phyloP scores from a whole-genome alignment of 2,797 vertebrate genomes.

The Coranthus polyacanthus region DNA sequence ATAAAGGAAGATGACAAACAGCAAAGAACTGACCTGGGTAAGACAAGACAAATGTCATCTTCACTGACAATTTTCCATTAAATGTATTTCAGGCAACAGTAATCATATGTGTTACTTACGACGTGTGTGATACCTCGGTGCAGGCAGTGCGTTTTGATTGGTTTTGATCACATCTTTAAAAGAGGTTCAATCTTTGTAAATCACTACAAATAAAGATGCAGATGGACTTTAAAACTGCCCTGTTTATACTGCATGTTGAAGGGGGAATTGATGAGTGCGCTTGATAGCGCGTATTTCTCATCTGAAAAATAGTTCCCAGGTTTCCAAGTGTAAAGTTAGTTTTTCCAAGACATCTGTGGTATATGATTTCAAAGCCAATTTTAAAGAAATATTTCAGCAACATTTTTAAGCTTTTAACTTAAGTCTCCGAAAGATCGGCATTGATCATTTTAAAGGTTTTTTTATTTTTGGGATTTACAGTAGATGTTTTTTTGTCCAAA shows the following conservation, averaged over 20 bases:
- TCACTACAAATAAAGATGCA: constrained; percentile 10
- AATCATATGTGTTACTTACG: constrained; percentile 1
- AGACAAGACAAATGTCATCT: constrained; percentile 5
- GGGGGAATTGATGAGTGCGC: constrained; percentile 14
- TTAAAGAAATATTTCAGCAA: no score
- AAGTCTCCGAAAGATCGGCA: no score
- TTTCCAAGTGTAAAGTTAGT: constrained; percentile 12
- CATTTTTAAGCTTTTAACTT: no score
- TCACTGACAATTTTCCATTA: constrained; percentile 8
- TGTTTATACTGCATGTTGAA: neutral
- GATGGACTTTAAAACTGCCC: constrained; percentile 35
- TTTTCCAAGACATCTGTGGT: no score
- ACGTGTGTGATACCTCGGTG: neutral
- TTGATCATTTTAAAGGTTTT: no score
- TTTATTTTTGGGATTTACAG: no score
- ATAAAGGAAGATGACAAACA: constrained; percentile 11
- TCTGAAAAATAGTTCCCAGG: constrained; percentile 28
- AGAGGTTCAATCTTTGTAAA: constrained; percentile 32
- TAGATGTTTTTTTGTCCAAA: no score
- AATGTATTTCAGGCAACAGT: constrained; percentile 26
- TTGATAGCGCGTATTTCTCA: constrained; percentile 16
- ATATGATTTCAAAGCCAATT: neutral
- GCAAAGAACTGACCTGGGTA: constrained; percentile 16
- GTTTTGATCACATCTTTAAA: constrained; percentile 54
- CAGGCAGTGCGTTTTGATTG: neutral